Evolutionary conservation across 92 coral and sea anemone genomes (phyloP).

Genomic region (Porites rus): DNA sequence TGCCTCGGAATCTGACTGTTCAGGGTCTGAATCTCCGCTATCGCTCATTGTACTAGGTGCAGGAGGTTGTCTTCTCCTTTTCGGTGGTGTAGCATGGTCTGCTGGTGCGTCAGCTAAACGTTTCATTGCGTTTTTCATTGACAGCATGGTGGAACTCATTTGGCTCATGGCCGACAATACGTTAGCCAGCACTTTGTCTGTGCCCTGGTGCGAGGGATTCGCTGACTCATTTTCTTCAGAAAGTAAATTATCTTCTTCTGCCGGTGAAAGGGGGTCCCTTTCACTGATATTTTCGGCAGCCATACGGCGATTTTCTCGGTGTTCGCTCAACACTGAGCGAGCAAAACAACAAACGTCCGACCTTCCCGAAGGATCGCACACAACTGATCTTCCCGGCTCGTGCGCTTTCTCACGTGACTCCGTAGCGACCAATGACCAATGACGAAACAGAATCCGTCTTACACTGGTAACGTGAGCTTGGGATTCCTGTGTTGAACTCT

Average conservation of each 20-base stretch:
- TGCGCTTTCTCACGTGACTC: slow-evolving; percentile 33
- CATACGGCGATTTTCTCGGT: not conserved
- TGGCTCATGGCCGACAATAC: not conserved
- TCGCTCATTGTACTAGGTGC: not conserved
- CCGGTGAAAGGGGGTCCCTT: not conserved
- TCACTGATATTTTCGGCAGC: slow-evolving; percentile 6
- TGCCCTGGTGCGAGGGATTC: not conserved
- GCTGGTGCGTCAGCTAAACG: not conserved
- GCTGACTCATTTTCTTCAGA: not conserved
- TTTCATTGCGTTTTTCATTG: slow-evolving; percentile 2
- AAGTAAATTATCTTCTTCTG: not conserved
- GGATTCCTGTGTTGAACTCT: no score
- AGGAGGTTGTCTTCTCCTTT: not conserved
- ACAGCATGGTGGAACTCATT: not conserved
- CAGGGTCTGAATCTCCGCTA: not conserved
- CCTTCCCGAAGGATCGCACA: slow-evolving; percentile 15
- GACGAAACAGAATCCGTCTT: no score
- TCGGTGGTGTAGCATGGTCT: slow-evolving; percentile 23
- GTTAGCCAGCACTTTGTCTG: not conserved
- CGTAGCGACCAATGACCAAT: slow-evolving; percentile 17
- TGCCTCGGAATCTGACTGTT: slow-evolving; percentile 46
- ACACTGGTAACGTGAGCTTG: no score
- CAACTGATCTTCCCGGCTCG: slow-evolving; percentile 29
- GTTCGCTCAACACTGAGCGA: not conserved
- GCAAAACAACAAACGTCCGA: not conserved